These are phyloP conservation scores for Stenopsyche tienmushanensis DNA, from an alignment of 1,140 invertebrate genomes.

Conservation along the genomic window DNA sequence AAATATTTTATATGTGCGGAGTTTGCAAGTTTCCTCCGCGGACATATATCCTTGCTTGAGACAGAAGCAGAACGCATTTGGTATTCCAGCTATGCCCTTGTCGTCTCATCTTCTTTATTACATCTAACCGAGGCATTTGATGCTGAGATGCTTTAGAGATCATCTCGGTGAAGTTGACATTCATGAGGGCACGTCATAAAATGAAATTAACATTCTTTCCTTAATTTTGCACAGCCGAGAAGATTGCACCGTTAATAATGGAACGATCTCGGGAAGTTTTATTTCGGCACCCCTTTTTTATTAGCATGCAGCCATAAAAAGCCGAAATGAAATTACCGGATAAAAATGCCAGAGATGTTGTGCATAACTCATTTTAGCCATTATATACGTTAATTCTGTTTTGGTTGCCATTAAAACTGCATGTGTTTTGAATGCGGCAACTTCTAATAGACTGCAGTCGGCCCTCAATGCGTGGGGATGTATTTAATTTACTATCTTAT, in stretches of 20 bases:
- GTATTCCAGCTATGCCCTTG: slow-evolving; percentile 27
- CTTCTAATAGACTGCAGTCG: no score
- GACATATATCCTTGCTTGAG: no score
- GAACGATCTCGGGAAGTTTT: background rate
- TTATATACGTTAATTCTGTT: background rate
- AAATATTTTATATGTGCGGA: no score
- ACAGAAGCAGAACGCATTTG: slow-evolving; percentile 16
- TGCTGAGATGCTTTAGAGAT: slow-evolving; percentile 22
- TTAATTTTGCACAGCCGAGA: slow-evolving; percentile 14
- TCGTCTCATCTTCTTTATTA: slow-evolving; percentile 30
- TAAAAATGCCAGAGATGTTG: background rate
- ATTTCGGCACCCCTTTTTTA: no score
- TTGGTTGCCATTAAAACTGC: no score
- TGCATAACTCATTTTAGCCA: background rate
- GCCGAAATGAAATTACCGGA: background rate
- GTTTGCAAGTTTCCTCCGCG: no score
- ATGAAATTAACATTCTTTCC: slow-evolving; percentile 28
- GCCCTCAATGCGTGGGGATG: no score
- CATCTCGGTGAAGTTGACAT: slow-evolving; percentile 10
- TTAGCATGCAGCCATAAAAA: no score
- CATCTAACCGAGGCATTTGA: slow-evolving; percentile 26
- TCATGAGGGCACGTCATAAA: slow-evolving; percentile 6
- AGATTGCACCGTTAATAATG: slow-evolving; percentile 14
- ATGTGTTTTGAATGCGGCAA: no score
- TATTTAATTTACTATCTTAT: no score